phyloP scores from a whole-genome alignment of 2,113 vertebrate species.

The Tenebrosternarchus preto region DNA sequence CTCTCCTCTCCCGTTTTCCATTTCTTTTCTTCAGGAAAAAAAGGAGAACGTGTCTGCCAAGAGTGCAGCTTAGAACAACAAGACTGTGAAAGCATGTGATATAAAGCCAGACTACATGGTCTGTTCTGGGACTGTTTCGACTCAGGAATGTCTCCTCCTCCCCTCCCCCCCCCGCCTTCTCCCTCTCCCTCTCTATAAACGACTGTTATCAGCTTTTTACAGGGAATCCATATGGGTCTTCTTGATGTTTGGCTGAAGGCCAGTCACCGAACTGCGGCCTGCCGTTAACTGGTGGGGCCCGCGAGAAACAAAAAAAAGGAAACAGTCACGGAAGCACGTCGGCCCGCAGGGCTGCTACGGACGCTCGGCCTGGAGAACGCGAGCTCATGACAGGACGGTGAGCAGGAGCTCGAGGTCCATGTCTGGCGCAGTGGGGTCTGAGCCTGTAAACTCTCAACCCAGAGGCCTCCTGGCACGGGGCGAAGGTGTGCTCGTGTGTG shows the following conservation, averaged over 20 bases:
- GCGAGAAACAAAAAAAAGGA: no score
- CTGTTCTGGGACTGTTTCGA: conserved; percentile 40
- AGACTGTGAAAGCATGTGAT: conserved; percentile 46
- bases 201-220: conserved; percentile 35
- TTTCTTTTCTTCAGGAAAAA: conserved; percentile 48
- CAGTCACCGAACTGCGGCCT: neutral
- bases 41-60: conserved; percentile 44
- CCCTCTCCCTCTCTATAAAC: conserved; percentile 29
- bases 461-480: conserved; percentile 29
- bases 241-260: neutral
- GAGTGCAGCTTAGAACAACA: conserved; percentile 50
- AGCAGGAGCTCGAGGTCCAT: conserved; percentile 7
- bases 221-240: conserved; percentile 34
- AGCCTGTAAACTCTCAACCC: conserved; percentile 45
- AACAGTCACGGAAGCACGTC: conserved; percentile 7
- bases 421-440: neutral
- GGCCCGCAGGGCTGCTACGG: neutral
- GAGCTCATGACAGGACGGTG: neutral
- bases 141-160: conserved; percentile 49
- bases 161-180: conserved; percentile 13
- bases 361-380: neutral
- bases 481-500: neutral
- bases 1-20: conserved; percentile 55
- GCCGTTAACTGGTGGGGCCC: no score
- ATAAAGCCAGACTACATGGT: conserved; percentile 48